Evolutionary conservation across 2,888 invertebrate genomes (phyloP).

Genomic region (Sthenelais limicola): DNA sequence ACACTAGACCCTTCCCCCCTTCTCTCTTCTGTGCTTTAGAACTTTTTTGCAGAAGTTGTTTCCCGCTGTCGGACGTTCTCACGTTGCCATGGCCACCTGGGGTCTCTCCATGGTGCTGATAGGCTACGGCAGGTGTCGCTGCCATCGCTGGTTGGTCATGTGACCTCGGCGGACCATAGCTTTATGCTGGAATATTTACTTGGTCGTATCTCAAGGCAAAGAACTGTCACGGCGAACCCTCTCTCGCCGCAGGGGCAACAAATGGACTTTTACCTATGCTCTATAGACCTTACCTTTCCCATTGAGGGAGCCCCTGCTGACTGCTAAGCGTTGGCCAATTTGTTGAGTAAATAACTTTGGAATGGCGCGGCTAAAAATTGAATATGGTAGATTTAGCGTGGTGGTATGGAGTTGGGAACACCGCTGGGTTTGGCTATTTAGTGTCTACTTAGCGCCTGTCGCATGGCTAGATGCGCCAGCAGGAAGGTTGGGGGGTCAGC

Average conservation of each 20-base stretch:
- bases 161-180: too few species aligned
- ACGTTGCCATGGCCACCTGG: slow-evolving; percentile 21
- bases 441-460: slow-evolving; percentile 21
- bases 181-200: too few species aligned
- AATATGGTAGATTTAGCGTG: slow-evolving; percentile 36
- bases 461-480: not conserved
- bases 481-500: not conserved
- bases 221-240: too few species aligned
- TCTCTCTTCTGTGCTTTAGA: not conserved
- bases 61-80: not conserved
- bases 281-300: slow-evolving; percentile 8
- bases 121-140: slow-evolving; percentile 30
- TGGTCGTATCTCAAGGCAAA: too few species aligned
- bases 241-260: slow-evolving; percentile 13
- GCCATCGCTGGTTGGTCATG: too few species aligned
- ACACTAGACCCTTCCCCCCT: too few species aligned
- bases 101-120: too few species aligned
- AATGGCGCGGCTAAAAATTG: slow-evolving; percentile 35
- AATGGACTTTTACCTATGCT: slow-evolving; percentile 30
- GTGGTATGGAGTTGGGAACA: not conserved
- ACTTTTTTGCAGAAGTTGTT: not conserved
- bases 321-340: slow-evolving; percentile 35
- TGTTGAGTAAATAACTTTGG: slow-evolving; percentile 38
- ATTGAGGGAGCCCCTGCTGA: slow-evolving; percentile 13
- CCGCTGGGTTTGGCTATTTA: slow-evolving; percentile 13